phyloP scores from a whole-genome alignment of 2,888 invertebrate species.

The Agrochola litura region DNA sequence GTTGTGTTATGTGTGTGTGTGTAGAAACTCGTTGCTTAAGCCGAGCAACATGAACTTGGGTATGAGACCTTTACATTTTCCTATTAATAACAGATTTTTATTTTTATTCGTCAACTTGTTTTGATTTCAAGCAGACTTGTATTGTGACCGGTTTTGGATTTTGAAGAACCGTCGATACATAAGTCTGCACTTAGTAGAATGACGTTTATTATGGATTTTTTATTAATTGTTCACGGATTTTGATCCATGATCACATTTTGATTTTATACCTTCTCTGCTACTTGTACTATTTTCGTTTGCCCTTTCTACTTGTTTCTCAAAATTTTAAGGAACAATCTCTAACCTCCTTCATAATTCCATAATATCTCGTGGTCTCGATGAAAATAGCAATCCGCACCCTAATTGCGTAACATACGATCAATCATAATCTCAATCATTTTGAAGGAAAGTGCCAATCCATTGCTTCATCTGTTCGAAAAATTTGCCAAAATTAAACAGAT shows the following conservation, averaged over 20 bases:
- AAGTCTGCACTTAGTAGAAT: conserved; percentile 8
- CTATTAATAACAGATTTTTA: conserved; percentile 36
- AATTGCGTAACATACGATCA: too few relatives aligned
- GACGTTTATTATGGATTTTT: not conserved
- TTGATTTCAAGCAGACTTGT: conserved; percentile 16
- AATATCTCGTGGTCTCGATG: not conserved
- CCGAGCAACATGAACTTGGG: conserved; percentile 4
- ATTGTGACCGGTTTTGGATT: conserved; percentile 35
- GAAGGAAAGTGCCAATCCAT: too few relatives aligned
- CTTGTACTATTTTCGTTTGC: conserved; percentile 1
- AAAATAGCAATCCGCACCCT: not conserved
- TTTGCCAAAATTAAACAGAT: too few relatives aligned
- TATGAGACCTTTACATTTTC: conserved; percentile 20
- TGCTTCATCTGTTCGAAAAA: too few relatives aligned
- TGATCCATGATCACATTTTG: not conserved
- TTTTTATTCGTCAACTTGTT: conserved; percentile 22
- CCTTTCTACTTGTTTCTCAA: conserved; percentile 2
- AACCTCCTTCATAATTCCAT: not conserved
- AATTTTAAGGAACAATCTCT: conserved; percentile 5
- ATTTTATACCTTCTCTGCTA: not conserved
- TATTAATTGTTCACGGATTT: not conserved
- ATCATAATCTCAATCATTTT: too few relatives aligned
- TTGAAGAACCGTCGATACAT: conserved; percentile 7
- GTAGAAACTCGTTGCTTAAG: not conserved
- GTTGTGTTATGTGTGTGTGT: not conserved